Conservation (phyloP, 1,140 invertebrate species). For the Hormaphis cornu region DNA sequence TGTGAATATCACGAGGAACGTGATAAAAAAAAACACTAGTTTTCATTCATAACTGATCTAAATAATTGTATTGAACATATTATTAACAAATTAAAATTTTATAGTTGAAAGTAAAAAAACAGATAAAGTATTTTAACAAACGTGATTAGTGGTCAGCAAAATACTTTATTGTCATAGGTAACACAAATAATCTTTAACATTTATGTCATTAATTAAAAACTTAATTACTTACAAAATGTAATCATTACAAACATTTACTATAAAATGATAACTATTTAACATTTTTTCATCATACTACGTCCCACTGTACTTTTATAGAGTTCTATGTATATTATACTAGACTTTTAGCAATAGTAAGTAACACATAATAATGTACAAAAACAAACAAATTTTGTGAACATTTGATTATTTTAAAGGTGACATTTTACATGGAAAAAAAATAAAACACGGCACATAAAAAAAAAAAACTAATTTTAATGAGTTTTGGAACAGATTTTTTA, state of each 20-base stretch:
- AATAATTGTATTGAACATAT: too few relatives aligned
- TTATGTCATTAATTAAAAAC: background rate
- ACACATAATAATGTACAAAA: background rate
- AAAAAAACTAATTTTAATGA: constrained; percentile 24
- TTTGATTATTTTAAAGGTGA: background rate
- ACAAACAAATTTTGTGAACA: background rate
- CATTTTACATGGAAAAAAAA: background rate
- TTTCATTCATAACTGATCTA: too few relatives aligned
- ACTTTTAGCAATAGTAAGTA: background rate
- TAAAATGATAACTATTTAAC: background rate
- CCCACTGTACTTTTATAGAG: background rate
- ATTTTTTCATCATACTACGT: background rate
- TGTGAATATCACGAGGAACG: too few relatives aligned
- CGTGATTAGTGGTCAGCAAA: background rate
- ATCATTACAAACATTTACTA: background rate
- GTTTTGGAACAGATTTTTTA: background rate
- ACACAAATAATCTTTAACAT: background rate
- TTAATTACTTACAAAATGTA: background rate
- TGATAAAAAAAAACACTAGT: too few relatives aligned
- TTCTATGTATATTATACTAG: background rate
- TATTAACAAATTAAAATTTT: too few relatives aligned
- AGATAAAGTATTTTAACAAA: background rate
- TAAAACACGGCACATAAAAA: constrained; percentile 2
- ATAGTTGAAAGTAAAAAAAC: too few relatives aligned
- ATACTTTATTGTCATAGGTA: background rate